Conservation (phyloP, 1,140 invertebrate species). For the Ptiloglossa arizonensis region DNA sequence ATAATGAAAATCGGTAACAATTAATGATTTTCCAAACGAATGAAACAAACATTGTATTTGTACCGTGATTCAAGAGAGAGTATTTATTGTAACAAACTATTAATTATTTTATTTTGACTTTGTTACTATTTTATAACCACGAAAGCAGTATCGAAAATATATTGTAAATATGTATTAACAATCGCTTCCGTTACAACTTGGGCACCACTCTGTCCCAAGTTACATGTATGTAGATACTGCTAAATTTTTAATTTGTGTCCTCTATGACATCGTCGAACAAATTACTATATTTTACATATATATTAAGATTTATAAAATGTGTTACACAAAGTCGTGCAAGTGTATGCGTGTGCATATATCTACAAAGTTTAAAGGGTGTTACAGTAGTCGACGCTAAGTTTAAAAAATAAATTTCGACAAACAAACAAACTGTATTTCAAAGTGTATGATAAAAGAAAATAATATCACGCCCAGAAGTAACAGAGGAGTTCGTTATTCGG, state of each 20-base stretch:
- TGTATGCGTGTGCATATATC: constrained; percentile 13
- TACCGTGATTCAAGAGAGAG: constrained; percentile 5
- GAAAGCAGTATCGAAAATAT: constrained; percentile 45
- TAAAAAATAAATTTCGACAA: neutral
- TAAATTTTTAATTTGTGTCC: constrained; percentile 3
- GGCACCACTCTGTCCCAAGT: neutral
- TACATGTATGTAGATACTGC: constrained; percentile 22
- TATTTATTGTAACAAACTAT: constrained; percentile 38
- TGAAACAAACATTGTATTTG: neutral
- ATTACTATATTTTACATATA: constrained; percentile 33
- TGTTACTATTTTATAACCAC: constrained; percentile 11
- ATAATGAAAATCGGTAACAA: neutral
- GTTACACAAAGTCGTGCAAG: constrained; percentile 21
- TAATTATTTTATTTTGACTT: constrained; percentile 29
- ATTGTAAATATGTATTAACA: constrained; percentile 49
- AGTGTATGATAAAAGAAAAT: neutral
- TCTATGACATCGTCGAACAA: neutral
- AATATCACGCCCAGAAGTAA: constrained; percentile 5
- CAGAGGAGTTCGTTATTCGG: constrained; percentile 7
- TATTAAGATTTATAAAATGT: constrained; percentile 39
- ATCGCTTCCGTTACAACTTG: constrained; percentile 15
- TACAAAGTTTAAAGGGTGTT: constrained; percentile 8
- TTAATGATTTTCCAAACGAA: neutral
- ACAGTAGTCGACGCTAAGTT: neutral
- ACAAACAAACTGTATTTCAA: neutral